These are phyloP conservation scores for Caenorhabditis inopinata DNA, from an alignment of 1,140 invertebrate species.

Conservation along the genomic window DNA sequence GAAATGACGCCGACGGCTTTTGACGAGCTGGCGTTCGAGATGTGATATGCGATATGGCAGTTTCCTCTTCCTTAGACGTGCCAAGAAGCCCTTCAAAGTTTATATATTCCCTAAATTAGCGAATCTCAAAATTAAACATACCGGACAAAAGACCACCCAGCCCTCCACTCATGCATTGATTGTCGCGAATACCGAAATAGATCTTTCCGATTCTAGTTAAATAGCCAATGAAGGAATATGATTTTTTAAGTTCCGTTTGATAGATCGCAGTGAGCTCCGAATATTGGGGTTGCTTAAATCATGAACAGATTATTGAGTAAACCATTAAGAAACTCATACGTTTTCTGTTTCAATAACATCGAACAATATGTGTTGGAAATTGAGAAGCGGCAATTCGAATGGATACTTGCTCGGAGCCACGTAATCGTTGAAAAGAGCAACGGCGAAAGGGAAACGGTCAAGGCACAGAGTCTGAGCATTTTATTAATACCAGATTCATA, in stretches of 20 bases:
- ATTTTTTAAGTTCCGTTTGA: not conserved
- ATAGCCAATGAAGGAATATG: not conserved
- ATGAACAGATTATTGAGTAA: not conserved
- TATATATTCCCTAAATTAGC: not conserved
- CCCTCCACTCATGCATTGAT: not conserved
- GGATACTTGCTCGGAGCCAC: slow-evolving; percentile 2
- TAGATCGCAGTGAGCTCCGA: not conserved
- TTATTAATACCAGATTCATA: no score
- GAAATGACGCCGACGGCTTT: not conserved
- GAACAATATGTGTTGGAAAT: slow-evolving; percentile 15
- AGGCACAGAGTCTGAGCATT: not conserved
- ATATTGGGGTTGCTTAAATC: not conserved
- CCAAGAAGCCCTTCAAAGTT: not conserved
- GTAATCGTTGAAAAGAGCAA: not conserved
- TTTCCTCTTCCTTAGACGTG: not conserved
- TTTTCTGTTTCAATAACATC: slow-evolving; percentile 8
- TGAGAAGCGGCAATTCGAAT: not conserved
- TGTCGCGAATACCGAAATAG: not conserved
- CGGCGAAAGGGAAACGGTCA: not conserved
- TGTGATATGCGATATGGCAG: not conserved
- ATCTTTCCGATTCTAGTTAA: not conserved
- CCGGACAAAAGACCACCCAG: not conserved
- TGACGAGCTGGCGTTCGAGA: not conserved
- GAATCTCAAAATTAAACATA: not conserved
- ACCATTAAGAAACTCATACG: not conserved